Base-by-base conservation (phyloP, 2,888 invertebrate genomes). In the Falcaria lacertinaria region DNA sequence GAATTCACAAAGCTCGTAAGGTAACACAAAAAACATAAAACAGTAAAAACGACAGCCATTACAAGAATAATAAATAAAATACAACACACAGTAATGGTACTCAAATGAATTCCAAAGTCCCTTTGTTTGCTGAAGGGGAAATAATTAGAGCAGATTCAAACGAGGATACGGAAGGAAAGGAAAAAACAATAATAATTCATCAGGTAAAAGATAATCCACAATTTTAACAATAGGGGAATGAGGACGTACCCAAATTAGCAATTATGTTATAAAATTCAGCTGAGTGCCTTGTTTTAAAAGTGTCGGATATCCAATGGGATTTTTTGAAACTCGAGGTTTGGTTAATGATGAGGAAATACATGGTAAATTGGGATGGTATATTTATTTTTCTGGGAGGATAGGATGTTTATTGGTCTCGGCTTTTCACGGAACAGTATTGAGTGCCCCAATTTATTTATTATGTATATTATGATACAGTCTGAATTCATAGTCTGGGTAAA, bases 61-160 rank as follows among this genome's bases (percentile, higher is more conserved):
- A 44, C 38, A 48, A 44, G 42, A 44, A 42, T 34, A 41, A 28
- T 37, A 15, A 37, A 33, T 22, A 37, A 22, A 43, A 44, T 38
- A 34, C 40, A 38, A n/a, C 28, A 7, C 34, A 48, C 53, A 42
- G 28, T 28, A 28, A 28, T 28, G 28, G 11, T 28, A 22, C 22
- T 13, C 22, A 38, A 41, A 41, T 41, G 22, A 56, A 69, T 59
- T 54, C 58, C 52, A 54, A 55, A 68, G 58, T 67, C 72, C 68
- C 78, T 78, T 82, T 83, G 83, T 84, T 80, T 76, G 70, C 63
- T 73, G 66, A 72, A 80, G 79, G 70, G 81, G 79, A 85, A 83
- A 83, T 84, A 86, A 85, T 85, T 84, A 84, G 79, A 77, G 69
- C 72, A 72, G 72, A 69, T 74, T 69, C 72, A 64, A 69, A 72